These are phyloP conservation scores for Bombus picipes DNA, from an alignment of 1,140 invertebrate species.

Conservation along the genomic window DNA sequence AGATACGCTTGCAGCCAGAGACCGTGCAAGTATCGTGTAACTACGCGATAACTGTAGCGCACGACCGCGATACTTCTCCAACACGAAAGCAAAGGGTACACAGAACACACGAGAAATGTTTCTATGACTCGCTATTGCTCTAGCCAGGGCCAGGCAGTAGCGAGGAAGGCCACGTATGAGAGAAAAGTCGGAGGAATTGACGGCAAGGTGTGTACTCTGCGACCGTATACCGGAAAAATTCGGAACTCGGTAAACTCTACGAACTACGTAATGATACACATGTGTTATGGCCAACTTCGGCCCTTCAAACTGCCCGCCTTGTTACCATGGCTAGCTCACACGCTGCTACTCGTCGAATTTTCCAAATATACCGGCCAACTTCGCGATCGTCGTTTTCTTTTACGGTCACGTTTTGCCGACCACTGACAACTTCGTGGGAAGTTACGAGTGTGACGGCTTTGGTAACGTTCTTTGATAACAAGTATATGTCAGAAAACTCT, in stretches of 20 bases:
- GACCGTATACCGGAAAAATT: constrained; percentile 54
- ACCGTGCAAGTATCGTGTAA: constrained; percentile 65
- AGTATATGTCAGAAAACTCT: neutral
- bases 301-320: constrained; percentile 39
- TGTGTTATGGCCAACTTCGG: constrained; percentile 53
- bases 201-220: constrained; percentile 47
- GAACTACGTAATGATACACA: constrained; percentile 49
- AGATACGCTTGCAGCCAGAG: constrained; percentile 34
- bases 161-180: constrained; percentile 41
- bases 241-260: constrained; percentile 44
- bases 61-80: constrained; percentile 44
- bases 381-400: constrained; percentile 15
- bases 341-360: constrained; percentile 21
- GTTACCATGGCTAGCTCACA: constrained; percentile 30
- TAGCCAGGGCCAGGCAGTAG: neutral
- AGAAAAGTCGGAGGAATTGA: constrained; percentile 48
- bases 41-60: constrained; percentile 57
- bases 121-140: constrained; percentile 55
- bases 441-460: neutral
- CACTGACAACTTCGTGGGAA: neutral
- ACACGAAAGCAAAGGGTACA: constrained; percentile 24
- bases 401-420: neutral
- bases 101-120: constrained; percentile 49
- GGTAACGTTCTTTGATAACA: neutral
- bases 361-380: constrained; percentile 28